Conservation (phyloP, 2,113 vertebrate genomes). For the Nibea albiflora region DNA sequence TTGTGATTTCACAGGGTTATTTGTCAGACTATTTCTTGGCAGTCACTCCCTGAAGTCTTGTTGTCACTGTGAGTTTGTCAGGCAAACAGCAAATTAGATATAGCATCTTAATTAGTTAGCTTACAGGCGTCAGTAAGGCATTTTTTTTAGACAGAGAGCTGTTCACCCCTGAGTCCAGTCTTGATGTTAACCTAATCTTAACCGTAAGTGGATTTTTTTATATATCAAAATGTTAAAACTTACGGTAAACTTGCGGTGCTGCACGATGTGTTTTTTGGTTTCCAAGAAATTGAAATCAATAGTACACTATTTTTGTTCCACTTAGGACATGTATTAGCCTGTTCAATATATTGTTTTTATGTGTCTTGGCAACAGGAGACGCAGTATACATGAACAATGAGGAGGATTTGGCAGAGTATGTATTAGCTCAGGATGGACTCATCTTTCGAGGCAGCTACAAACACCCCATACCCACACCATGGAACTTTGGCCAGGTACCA, state of each 20-base stretch:
- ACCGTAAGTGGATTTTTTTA: background rate
- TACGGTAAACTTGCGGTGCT: background rate
- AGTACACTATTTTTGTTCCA: background rate
- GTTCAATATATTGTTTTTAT: slow-evolving; percentile 18
- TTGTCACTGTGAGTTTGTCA: background rate
- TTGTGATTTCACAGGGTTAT: background rate
- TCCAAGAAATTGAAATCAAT: background rate
- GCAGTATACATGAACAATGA: slow-evolving; percentile 86
- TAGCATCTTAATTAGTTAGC: background rate
- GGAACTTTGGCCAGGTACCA: slow-evolving; percentile 96
- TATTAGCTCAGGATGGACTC: slow-evolving; percentile 90
- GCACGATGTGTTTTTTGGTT: background rate
- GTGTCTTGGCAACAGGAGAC: slow-evolving; percentile 84
- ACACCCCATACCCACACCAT: slow-evolving; percentile 81
- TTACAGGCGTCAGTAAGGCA: background rate
- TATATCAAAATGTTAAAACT: background rate
- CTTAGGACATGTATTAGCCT: background rate
- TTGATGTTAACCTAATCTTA: background rate
- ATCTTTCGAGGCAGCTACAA: slow-evolving; percentile 87
- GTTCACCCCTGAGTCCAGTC: background rate
- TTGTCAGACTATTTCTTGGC: background rate
- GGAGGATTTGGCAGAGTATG: slow-evolving; percentile 84
- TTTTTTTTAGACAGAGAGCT: too few species aligned
- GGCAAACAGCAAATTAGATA: too few species aligned
- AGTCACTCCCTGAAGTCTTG: background rate